phyloP scores from a whole-genome alignment of 1,140 invertebrate species.

The Trichonephila clavipes region DNA sequence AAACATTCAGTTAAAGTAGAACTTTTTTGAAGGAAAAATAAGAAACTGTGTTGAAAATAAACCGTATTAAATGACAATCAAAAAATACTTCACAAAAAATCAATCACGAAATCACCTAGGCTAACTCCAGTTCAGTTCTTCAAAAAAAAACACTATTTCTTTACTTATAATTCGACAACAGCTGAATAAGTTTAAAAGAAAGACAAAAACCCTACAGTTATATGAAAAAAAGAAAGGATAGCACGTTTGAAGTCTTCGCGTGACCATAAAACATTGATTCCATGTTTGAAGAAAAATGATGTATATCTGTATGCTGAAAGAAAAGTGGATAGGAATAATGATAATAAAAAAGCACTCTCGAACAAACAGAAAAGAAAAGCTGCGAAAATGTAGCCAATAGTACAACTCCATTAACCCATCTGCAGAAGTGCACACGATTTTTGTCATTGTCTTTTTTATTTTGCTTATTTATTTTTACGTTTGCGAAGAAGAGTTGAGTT shows the following conservation, averaged over 20 bases:
- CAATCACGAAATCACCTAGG: not conserved
- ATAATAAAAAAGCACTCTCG: slow-evolving; percentile 4
- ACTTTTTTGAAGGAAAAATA: no score
- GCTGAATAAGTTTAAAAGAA: not conserved
- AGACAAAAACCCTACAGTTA: not conserved
- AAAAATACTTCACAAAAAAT: not conserved
- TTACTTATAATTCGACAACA: not conserved
- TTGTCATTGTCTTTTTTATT: not conserved
- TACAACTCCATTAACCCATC: slow-evolving; percentile 4
- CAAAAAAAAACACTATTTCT: not conserved
- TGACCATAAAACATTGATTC: slow-evolving; percentile 29
- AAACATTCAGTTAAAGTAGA: no score
- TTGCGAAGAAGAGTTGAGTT: not conserved
- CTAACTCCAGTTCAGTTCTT: not conserved
- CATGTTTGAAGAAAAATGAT: slow-evolving; percentile 2
- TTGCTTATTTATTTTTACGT: not conserved
- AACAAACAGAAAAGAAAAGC: not conserved
- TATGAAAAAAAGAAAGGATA: not conserved
- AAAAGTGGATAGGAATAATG: not conserved
- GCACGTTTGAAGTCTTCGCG: not conserved
- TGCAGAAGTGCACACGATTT: slow-evolving; percentile 2
- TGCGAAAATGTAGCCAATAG: slow-evolving; percentile 8
- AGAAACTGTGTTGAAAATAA: no score
- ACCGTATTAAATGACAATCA: no score
- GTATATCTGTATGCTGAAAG: slow-evolving; percentile 24